Base-by-base conservation (phyloP, 2,113 vertebrate species). In the Pseudois nayaur region DNA sequence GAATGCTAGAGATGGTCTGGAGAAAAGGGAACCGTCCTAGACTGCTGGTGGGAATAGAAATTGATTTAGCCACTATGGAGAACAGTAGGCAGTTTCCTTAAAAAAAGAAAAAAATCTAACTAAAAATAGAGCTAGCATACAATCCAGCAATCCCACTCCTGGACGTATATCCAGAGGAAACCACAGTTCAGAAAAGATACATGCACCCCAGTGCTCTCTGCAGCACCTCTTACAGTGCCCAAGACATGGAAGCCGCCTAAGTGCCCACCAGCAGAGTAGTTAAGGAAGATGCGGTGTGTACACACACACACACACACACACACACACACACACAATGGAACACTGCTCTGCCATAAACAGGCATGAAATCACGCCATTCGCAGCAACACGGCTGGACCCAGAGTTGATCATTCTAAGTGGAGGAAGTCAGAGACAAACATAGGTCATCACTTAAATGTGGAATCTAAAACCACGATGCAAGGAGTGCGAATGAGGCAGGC, bases 131-230 rank as follows among this genome's bases (percentile, higher is more conserved):
- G 25, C 8, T 48, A 3, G 27, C 14, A 17, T 31, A 31, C 2
- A 8, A 10, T 29, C 14, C 76, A 48, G 43, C 27, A 48, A 1
- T 6, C 27, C 43, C 8, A 17, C 14, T 17, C 76, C 27, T 31
- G 76, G 76, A 45, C 43, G 11, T 5, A 9, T 0, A 31, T 17
- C 43, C 43, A 45, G 76, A 79, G 43, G 16, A 17, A 31, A 9
- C 15, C 43, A 3, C 5, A 48, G 45, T 31, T 48, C 27, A 10
- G 1, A 78, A 48, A 1, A 16, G 40, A 45, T 8, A 29, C 74
- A 3, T 0, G 13, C 25, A 5, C 1, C 13, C 14, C 13, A 8
- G 0, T 9, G 13, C 15, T 45, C 74, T 16, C 2, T 29, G 74
- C 40, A 16, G 25, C 2, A 0, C 74, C 8, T 1, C 14, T 45